These are phyloP conservation scores for Torymus tubicola DNA, from an alignment of 2,888 invertebrate species.

Conservation along the genomic window DNA sequence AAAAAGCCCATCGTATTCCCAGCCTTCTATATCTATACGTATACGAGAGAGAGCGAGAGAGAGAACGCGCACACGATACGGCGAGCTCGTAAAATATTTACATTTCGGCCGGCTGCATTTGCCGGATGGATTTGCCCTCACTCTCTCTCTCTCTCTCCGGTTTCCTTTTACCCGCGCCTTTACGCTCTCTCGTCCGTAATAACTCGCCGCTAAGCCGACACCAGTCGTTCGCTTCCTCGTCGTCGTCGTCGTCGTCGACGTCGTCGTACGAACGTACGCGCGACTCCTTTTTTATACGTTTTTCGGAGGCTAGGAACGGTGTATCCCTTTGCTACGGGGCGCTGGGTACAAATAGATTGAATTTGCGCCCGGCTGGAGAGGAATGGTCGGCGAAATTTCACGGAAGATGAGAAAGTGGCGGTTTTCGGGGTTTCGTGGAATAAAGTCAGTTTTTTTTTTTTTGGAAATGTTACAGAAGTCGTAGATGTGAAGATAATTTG, in stretches of 20 bases:
- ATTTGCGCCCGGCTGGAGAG: not conserved
- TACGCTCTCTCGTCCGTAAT: constrained; percentile 31
- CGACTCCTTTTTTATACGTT: not conserved
- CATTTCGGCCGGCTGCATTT: constrained; percentile 64
- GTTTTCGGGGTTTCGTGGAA: too few species aligned
- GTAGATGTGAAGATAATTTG: too few species aligned
- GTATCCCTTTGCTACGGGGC: not conserved
- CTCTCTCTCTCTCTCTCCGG: constrained; percentile 7
- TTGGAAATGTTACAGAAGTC: too few species aligned
- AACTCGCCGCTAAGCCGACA: constrained; percentile 25
- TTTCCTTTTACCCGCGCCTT: constrained; percentile 19
- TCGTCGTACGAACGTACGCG: not conserved
- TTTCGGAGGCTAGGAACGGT: not conserved
- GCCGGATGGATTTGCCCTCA: constrained; percentile 60
- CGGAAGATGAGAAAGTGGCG: too few species aligned
- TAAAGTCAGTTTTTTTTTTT: not conserved
- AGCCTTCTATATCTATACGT: not conserved
- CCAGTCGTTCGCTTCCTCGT: not conserved
- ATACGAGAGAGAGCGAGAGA: too few species aligned
- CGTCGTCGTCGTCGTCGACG: too few species aligned
- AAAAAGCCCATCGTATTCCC: constrained; percentile 27
- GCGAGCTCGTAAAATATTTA: constrained; percentile 67
- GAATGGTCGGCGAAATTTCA: not conserved
- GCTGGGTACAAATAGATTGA: constrained; percentile 4
- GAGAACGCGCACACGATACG: constrained; percentile 51